Evolutionary conservation across 2,797 vertebrate species (phyloP).

Genomic region (Semotilus atromaculatus): DNA sequence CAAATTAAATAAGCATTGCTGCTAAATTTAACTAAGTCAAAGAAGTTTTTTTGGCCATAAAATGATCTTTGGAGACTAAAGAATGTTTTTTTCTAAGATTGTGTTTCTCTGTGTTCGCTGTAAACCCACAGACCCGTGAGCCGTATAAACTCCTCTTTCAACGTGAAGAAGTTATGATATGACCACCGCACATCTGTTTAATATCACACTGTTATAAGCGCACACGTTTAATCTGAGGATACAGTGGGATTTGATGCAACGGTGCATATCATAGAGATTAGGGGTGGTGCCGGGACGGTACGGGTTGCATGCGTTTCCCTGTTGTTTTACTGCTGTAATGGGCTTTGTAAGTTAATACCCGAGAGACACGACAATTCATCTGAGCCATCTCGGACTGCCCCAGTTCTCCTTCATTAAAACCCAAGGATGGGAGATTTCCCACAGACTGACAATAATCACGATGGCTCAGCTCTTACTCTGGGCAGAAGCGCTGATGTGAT

Average conservation of each 20-base stretch:
- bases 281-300: slow-evolving; percentile 56
- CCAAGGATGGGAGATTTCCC: slow-evolving; percentile 66
- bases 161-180: slow-evolving; percentile 66
- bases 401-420: slow-evolving; percentile 73
- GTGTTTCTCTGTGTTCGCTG: not conserved
- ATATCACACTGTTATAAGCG: slow-evolving; percentile 72
- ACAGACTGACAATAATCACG: slow-evolving; percentile 70
- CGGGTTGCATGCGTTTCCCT: slow-evolving; percentile 64
- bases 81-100: not conserved
- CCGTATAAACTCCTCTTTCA: slow-evolving; percentile 36
- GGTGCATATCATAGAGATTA: slow-evolving; percentile 81
- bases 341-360: slow-evolving; percentile 83
- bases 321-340: slow-evolving; percentile 77
- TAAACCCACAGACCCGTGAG: not conserved
- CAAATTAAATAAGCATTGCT: not conserved
- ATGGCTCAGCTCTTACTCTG: slow-evolving; percentile 33
- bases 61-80: not conserved
- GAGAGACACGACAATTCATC: slow-evolving; percentile 74
- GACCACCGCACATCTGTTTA: slow-evolving; percentile 75
- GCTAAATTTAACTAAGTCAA: too few relatives aligned
- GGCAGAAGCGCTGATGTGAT: not conserved
- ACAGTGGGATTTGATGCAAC: slow-evolving; percentile 75
- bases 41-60: not conserved
- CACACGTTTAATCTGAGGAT: slow-evolving; percentile 72
- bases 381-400: slow-evolving; percentile 70